phyloP scores from a whole-genome alignment of 2,888 invertebrate species.

The Drosophila putrida region DNA sequence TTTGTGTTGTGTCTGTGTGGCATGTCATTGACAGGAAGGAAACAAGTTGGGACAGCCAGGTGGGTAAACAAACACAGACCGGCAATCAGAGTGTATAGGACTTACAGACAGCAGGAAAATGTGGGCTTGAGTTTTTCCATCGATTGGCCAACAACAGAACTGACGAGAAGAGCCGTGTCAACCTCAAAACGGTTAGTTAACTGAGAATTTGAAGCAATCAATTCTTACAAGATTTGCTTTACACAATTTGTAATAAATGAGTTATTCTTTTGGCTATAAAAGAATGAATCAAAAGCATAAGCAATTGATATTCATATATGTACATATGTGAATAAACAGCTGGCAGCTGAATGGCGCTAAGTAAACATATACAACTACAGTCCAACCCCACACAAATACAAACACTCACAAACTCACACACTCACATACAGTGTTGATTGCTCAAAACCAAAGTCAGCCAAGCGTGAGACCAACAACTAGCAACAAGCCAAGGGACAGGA shows the following conservation, averaged over 20 bases:
- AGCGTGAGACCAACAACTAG: slow-evolving; percentile 78
- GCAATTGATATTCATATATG: slow-evolving; percentile 70
- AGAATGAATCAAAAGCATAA: slow-evolving; percentile 28
- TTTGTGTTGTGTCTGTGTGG: slow-evolving; percentile 55
- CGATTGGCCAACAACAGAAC: slow-evolving; percentile 12
- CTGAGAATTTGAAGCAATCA: slow-evolving; percentile 6
- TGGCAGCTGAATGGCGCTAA: slow-evolving; percentile 72
- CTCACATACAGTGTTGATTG: slow-evolving; percentile 61
- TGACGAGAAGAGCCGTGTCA: slow-evolving; percentile 10
- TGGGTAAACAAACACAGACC: slow-evolving; percentile 45
- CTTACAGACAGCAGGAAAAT: background rate
- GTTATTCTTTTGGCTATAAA: slow-evolving; percentile 6
- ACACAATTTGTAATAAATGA: slow-evolving; percentile 2
- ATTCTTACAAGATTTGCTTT: background rate
- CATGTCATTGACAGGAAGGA: slow-evolving; percentile 71
- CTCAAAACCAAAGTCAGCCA: slow-evolving; percentile 79
- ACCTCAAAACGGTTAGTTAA: slow-evolving; percentile 5
- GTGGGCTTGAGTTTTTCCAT: background rate
- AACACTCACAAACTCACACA: slow-evolving; percentile 2
- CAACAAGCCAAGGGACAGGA: slow-evolving; percentile 57
- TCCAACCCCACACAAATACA: slow-evolving; percentile 11
- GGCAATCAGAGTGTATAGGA: slow-evolving; percentile 21
- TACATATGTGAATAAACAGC: slow-evolving; percentile 63
- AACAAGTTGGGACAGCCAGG: slow-evolving; percentile 56
- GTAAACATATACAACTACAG: slow-evolving; percentile 61